Evolutionary conservation across 30 jellyfish, hydroid and myxozoan species (phyloP).

Genomic region (Nemopilema nomurai): DNA sequence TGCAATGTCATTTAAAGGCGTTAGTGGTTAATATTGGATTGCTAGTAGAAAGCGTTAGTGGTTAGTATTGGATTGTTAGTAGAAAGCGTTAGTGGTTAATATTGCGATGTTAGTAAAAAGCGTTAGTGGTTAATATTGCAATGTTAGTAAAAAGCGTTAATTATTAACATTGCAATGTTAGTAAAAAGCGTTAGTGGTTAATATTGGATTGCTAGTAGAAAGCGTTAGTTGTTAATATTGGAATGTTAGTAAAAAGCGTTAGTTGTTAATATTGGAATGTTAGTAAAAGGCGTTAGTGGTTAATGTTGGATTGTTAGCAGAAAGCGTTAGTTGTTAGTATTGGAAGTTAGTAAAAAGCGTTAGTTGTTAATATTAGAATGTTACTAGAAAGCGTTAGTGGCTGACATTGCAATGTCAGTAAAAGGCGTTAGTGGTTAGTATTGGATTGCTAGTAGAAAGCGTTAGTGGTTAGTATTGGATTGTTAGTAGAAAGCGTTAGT

Average conservation of each 20-base stretch:
- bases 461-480: too few species aligned
- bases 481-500: neutral
- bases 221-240: neutral
- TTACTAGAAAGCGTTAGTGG: neutral
- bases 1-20: neutral
- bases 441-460: too few species aligned
- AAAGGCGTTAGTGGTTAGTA: slow-evolving; percentile 11
- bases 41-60: neutral
- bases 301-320: neutral
- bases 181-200: slow-evolving; percentile 1
- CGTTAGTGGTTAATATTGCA: neutral
- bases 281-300: neutral
- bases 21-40: neutral
- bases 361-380: neutral
- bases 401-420: neutral
- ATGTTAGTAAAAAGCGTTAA: neutral
- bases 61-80: neutral
- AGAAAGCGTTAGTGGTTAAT: neutral
- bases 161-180: neutral
- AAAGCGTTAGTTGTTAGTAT: slow-evolving; percentile 4
- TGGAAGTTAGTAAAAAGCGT: neutral
- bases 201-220: neutral
- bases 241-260: neutral
- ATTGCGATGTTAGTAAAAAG: neutral
- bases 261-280: neutral